A percentile compares a stretch with the other conserved stretches of the same genome.
Conservation (phyloP, 2,888 invertebrate species). For the Leucania comma region DNA sequence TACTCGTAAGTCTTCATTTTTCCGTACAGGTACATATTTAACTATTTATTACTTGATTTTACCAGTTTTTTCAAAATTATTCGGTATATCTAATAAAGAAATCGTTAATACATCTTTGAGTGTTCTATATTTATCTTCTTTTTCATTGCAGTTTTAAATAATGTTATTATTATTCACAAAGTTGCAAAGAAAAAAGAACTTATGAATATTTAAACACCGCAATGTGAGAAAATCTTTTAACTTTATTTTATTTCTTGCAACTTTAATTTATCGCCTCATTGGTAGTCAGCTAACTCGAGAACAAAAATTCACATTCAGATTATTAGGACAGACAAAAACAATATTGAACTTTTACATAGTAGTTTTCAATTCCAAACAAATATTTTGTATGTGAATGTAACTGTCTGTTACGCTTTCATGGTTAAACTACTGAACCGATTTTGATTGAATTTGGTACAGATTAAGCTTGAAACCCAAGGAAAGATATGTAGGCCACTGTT, state of each 20-base stretch:
- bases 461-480: too few relatives aligned
- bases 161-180: constrained; percentile 31
- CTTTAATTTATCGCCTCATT: constrained; percentile 24
- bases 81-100: not conserved
- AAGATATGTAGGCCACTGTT: too few relatives aligned
- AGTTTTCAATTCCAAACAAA: not conserved
- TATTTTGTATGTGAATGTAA: too few relatives aligned
- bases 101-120: not conserved
- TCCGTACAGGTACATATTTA: not conserved
- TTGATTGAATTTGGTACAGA: too few relatives aligned
- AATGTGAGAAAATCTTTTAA: constrained; percentile 17
- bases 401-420: too few relatives aligned
- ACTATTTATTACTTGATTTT: not conserved
- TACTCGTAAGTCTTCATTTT: not conserved
- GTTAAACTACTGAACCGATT: too few relatives aligned
- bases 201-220: constrained; percentile 31
- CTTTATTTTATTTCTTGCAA: constrained; percentile 20
- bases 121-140: not conserved
- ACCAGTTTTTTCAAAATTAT: not conserved
- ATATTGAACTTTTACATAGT: not conserved
- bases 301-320: not conserved
- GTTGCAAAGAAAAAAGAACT: constrained; percentile 17
- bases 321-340: not conserved
- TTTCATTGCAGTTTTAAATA: constrained; percentile 3
- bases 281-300: constrained; percentile 4